These are phyloP conservation scores for Bursaphelenchus okinawaensis DNA, from an alignment of 2,888 invertebrate species.

Conservation along the genomic window DNA sequence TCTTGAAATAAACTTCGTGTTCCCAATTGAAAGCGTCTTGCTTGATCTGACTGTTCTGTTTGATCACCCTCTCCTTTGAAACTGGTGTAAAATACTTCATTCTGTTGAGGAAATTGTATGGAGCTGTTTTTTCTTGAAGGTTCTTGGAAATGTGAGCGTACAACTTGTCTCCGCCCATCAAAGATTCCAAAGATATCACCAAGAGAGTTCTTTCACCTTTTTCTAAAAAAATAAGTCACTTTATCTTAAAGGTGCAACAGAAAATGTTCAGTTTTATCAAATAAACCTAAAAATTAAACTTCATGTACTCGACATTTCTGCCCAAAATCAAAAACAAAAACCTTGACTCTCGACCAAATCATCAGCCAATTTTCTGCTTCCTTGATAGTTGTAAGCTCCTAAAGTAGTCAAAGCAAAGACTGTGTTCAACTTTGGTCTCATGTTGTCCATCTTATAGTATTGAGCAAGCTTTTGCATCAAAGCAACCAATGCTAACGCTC, in stretches of 20 bases:
- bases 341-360: slow-evolving; percentile 71
- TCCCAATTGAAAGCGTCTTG: slow-evolving; percentile 70
- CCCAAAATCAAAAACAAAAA: too few species aligned
- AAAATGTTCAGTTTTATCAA: background rate
- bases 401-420: slow-evolving; percentile 82
- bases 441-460: slow-evolving; percentile 5
- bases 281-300: slow-evolving; percentile 1
- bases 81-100: slow-evolving; percentile 5
- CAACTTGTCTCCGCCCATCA: slow-evolving; percentile 61
- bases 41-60: background rate
- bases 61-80: background rate
- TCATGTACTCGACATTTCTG: too few species aligned
- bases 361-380: slow-evolving; percentile 90
- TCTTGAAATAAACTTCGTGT: slow-evolving; percentile 89
- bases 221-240: background rate
- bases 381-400: slow-evolving; percentile 88
- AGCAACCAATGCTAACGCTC: slow-evolving; percentile 79
- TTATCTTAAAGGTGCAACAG: background rate
- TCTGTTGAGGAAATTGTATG: slow-evolving; percentile 7
- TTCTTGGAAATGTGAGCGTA: slow-evolving; percentile 85
- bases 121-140: slow-evolving; percentile 11
- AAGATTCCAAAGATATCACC: slow-evolving; percentile 47
- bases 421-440: slow-evolving; percentile 41
- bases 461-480: slow-evolving; percentile 63
- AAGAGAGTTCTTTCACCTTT: slow-evolving; percentile 42